Conservation (phyloP, 2,888 invertebrate genomes). For the Litoditis marina region DNA sequence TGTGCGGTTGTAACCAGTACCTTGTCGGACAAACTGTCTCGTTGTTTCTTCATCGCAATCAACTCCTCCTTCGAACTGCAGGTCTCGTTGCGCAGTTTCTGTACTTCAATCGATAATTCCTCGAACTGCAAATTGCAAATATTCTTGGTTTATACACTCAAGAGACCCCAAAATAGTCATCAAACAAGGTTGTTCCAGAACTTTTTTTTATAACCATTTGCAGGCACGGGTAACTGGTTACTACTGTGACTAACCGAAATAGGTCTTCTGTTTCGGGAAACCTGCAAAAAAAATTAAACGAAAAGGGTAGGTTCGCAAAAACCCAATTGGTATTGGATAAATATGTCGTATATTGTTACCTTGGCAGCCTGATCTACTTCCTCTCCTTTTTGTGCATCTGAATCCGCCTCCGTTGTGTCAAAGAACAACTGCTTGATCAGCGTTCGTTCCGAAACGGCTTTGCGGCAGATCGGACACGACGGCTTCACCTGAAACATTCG, state of each 20-base stretch:
- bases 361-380: too few species aligned
- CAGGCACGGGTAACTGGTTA: background rate
- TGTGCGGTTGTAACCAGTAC: too few species aligned
- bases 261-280: too few species aligned
- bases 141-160: too few species aligned
- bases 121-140: background rate
- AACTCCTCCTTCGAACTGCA: background rate
- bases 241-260: background rate
- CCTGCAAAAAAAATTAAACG: too few species aligned
- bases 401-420: background rate
- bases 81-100: background rate
- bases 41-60: background rate
- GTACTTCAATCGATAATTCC: background rate
- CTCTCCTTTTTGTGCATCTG: too few species aligned
- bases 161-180: too few species aligned
- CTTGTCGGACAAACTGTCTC: background rate
- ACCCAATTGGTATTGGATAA: too few species aligned
- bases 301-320: too few species aligned
- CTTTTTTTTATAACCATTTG: too few species aligned
- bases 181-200: too few species aligned
- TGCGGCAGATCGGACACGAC: background rate
- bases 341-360: too few species aligned
- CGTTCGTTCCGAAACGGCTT: background rate
- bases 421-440: conserved; percentile 2
- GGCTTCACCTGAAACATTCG: background rate